Evolutionary conservation across 1,140 invertebrate species (phyloP).

Genomic region (Meloidogyne hapla): DNA sequence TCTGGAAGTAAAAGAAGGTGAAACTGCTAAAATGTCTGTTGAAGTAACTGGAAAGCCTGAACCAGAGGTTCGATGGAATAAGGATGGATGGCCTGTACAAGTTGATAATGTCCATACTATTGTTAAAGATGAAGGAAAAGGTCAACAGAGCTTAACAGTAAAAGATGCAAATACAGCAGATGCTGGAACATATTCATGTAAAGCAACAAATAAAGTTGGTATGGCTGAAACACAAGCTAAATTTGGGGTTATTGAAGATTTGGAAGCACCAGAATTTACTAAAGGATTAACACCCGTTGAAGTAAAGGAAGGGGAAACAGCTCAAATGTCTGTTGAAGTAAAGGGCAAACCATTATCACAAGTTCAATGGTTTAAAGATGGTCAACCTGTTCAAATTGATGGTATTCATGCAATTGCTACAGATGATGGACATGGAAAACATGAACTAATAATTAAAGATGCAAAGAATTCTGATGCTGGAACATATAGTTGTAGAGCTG

Average conservation of each 20-base stretch:
- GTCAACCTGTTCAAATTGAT: slow-evolving; percentile 70
- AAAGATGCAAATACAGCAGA: slow-evolving; percentile 74
- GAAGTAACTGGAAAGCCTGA: slow-evolving; percentile 86
- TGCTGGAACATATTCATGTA: slow-evolving; percentile 69
- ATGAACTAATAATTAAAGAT: slow-evolving; percentile 65
- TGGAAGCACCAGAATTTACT: slow-evolving; percentile 68
- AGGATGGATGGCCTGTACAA: slow-evolving; percentile 77
- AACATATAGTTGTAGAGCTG: slow-evolving; percentile 51
- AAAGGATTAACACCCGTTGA: slow-evolving; percentile 62
- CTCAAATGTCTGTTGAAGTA: slow-evolving; percentile 49
- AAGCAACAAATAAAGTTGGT: slow-evolving; percentile 54
- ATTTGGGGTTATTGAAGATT: slow-evolving; percentile 51
- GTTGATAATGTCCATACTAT: slow-evolving; percentile 68
- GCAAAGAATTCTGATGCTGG: slow-evolving; percentile 50
- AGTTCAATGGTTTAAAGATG: slow-evolving; percentile 65
- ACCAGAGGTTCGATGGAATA: slow-evolving; percentile 79
- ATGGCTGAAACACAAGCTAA: slow-evolving; percentile 49
- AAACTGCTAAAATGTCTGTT: slow-evolving; percentile 79
- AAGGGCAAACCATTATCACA: slow-evolving; percentile 62
- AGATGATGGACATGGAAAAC: slow-evolving; percentile 58
- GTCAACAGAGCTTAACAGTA: slow-evolving; percentile 75
- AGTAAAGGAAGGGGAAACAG: slow-evolving; percentile 48
- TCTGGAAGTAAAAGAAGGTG: slow-evolving; percentile 73
- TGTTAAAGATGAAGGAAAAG: slow-evolving; percentile 70
- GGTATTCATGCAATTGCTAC: slow-evolving; percentile 51